Conservation (phyloP, 2,888 invertebrate species). For the Idaea straminata region DNA sequence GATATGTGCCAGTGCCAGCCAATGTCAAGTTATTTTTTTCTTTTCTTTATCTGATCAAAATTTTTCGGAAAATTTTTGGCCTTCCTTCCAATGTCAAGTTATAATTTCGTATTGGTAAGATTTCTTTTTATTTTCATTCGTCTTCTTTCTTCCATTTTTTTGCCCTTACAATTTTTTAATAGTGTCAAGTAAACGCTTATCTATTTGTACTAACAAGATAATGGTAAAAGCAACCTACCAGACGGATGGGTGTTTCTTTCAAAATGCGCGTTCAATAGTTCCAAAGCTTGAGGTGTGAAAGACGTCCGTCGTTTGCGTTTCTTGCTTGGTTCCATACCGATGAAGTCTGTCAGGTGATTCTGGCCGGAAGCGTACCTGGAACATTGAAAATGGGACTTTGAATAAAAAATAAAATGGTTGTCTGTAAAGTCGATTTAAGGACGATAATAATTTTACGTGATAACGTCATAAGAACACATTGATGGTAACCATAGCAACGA, state of each 20-base stretch:
- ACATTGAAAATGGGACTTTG: constrained; percentile 42
- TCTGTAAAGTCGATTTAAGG: no score
- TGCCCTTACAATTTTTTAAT: background rate
- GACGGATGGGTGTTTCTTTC: constrained; percentile 98
- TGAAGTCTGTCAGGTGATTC: constrained; percentile 96
- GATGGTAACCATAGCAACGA: constrained; percentile 6
- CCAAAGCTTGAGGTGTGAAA: constrained; percentile 97
- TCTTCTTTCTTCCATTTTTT: background rate
- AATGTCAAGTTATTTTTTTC: no score
- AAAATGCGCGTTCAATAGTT: constrained; percentile 96
- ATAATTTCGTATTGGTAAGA: no score
- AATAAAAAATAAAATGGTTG: constrained; percentile 13
- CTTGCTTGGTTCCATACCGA: constrained; percentile 97
- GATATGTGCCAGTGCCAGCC: no score
- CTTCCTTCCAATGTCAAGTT: no score
- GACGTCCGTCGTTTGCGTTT: constrained; percentile 97
- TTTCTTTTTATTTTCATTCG: no score
- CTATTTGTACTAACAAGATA: background rate
- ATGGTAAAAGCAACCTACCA: constrained; percentile 78
- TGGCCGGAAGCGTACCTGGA: constrained; percentile 94
- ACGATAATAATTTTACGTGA: no score
- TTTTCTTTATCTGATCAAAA: no score
- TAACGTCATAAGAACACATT: constrained; percentile 37
- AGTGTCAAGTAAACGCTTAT: no score
- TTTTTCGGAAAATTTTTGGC: no score